These are phyloP conservation scores for Pteronotus mesoamericanus DNA, from an alignment of 2,797 vertebrate genomes.

Conservation along the genomic window DNA sequence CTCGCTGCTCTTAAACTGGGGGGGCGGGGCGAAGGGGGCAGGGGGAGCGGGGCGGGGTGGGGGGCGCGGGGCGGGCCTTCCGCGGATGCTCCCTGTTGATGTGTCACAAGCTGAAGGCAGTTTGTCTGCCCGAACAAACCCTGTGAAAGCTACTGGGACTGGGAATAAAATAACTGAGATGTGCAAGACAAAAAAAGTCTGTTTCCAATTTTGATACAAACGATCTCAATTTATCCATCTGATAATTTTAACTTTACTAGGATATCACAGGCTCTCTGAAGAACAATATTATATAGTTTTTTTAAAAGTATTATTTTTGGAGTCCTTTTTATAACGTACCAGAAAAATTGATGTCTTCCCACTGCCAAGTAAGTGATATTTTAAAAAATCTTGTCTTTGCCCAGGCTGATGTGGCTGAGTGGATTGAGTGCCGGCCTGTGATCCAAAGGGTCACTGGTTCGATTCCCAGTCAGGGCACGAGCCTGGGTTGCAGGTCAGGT, in stretches of 20 bases:
- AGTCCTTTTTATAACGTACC: not conserved
- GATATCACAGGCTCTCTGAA: not conserved
- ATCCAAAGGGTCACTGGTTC: no score
- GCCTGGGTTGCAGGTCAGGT: no score
- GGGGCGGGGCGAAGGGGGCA: no score
- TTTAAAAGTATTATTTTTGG: not conserved
- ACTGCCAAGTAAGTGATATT: constrained; percentile 2
- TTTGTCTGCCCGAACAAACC: not conserved
- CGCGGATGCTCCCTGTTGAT: not conserved
- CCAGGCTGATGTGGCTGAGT: no score
- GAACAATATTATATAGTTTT: not conserved
- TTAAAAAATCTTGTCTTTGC: not conserved
- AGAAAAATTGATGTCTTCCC: not conserved
- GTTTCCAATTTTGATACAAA: not conserved
- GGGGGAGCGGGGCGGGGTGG: no score
- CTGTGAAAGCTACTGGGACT: not conserved
- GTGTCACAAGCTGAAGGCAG: not conserved
- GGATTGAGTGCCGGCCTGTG: no score
- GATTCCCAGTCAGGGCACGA: no score
- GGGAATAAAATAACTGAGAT: not conserved
- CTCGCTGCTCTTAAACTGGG: not conserved
- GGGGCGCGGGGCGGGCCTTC: no score
- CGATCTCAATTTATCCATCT: not conserved
- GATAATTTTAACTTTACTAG: not conserved
- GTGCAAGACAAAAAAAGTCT: not conserved